These are phyloP conservation scores for Pachymerium ferrugineum DNA, from an alignment of 2,888 invertebrate genomes.

Conservation along the genomic window DNA sequence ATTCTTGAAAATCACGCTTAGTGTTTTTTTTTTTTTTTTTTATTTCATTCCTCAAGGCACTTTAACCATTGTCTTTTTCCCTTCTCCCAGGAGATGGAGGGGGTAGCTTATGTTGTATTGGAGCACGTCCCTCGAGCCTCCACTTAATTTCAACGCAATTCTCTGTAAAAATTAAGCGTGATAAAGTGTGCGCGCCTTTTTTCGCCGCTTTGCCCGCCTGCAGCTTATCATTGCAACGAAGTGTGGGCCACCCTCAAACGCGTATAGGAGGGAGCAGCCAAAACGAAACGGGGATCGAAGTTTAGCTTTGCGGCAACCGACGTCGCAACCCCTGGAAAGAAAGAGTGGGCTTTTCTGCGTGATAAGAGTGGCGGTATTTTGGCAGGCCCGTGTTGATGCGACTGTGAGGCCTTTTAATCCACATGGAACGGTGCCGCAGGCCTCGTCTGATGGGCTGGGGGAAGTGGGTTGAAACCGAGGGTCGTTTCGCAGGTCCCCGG, in stretches of 20 bases:
- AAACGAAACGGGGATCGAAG: conserved; percentile 1
- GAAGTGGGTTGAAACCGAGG: neutral
- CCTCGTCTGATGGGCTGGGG: neutral
- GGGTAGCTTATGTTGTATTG: conserved; percentile 4
- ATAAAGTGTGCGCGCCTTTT: conserved; percentile 28
- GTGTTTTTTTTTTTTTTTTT: neutral
- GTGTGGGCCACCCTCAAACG: conserved; percentile 20
- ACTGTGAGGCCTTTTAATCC: conserved; percentile 24
- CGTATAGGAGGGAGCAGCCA: conserved; percentile 11
- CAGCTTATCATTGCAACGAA: conserved; percentile 23
- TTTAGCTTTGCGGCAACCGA: neutral
- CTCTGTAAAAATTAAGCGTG: conserved; percentile 31
- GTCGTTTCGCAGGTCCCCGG: neutral
- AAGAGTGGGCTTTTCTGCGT: conserved; percentile 11
- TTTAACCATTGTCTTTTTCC: neutral
- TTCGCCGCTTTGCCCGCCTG: conserved; percentile 15
- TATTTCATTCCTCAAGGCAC: neutral
- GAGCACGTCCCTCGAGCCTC: conserved; percentile 6
- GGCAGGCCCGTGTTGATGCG: conserved; percentile 10
- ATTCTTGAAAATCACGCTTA: conserved; percentile 23
- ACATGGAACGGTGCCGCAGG: conserved; percentile 12
- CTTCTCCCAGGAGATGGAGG: neutral
- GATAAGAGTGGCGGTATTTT: conserved; percentile 2
- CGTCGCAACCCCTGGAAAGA: conserved; percentile 14
- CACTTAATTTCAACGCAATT: conserved; percentile 31